A percentile compares a stretch with the other conserved stretches of the same genome.
Evolutionary conservation across 2,113 vertebrate species (phyloP).

Genomic region (Rhinolophus sinicus): DNA sequence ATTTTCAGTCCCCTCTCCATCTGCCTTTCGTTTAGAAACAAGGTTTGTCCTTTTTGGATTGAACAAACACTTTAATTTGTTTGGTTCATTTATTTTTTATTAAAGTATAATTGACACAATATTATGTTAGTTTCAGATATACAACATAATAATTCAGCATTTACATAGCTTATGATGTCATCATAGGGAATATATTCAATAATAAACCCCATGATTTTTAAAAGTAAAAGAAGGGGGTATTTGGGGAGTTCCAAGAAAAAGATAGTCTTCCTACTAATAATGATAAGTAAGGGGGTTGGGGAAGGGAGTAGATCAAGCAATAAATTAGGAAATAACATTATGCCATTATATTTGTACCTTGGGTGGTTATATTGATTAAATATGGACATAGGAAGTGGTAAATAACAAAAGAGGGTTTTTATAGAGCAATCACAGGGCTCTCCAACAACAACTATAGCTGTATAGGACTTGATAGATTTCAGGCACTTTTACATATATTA

Average conservation of each 20-base stretch:
- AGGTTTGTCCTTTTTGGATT: background rate
- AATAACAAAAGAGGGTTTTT: background rate
- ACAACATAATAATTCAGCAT: background rate
- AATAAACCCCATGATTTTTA: background rate
- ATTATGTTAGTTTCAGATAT: background rate
- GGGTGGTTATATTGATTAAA: background rate
- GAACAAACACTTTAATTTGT: background rate
- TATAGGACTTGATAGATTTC: background rate
- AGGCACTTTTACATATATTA: background rate
- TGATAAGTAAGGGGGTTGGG: accelerated
- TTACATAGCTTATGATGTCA: background rate
- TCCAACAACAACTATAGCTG: background rate
- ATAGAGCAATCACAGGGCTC: background rate
- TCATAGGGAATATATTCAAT: background rate
- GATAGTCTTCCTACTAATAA: background rate
- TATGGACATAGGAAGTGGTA: background rate
- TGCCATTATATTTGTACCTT: background rate
- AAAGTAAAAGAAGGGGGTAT: background rate
- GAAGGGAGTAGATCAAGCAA: background rate
- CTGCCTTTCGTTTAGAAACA: background rate
- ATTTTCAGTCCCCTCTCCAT: background rate
- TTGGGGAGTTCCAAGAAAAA: background rate
- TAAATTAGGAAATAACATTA: background rate
- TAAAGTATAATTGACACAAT: background rate
- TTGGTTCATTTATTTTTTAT: background rate